Evolutionary conservation across 1,140 invertebrate species (phyloP), one percentile per base, ranked within the genome.

Genomic region (Uloborus diversus): DNA sequence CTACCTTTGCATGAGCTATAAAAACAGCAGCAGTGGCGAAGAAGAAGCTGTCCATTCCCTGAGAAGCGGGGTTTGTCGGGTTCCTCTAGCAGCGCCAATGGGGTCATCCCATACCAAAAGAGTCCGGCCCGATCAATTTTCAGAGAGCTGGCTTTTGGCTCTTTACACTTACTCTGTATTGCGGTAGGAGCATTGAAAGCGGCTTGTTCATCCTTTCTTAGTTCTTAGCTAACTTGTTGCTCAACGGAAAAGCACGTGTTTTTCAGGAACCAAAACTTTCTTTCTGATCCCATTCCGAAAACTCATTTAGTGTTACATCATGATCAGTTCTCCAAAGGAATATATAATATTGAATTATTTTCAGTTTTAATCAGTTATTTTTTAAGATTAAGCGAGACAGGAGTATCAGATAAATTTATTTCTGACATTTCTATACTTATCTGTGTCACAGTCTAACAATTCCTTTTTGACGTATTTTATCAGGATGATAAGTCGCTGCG

Each of bases 31-130:
- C 49, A 47, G 33, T 25, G 25, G 20, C 62, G 62, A 65, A n/a
- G n/a, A n/a, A n/a, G n/a, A n/a, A 20, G 9, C 62, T 65, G 62
- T 65, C 62, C 62, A 65, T 65, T 65, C 35, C 33, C 23, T 20
- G 62, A 47, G 23, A 23, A 65, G 62, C 62, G 62, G 62, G 62
- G 37, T 42, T 65, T 49, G 64, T 66, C 25, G 23, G 37, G 64
- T 37, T 35, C 62, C 62, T 65, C 62, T 65, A 37, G 20, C 13
- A 42, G 32, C 23, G 35, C 64, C 64, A 66, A 66, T 66, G 64
- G 64, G 64, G 64, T 51, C 64, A 66, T 49, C 64, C 64, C 62
- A 65, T 33, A 30, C 9, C 9, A 20, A 53, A 53, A 14, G 49
- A 53, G 49, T 53, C n/a, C 35, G 4, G 37, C 23, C 62, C 62